These are phyloP conservation scores for Chloroclysta siterata DNA, from an alignment of 2,888 invertebrate genomes.

Conservation along the genomic window DNA sequence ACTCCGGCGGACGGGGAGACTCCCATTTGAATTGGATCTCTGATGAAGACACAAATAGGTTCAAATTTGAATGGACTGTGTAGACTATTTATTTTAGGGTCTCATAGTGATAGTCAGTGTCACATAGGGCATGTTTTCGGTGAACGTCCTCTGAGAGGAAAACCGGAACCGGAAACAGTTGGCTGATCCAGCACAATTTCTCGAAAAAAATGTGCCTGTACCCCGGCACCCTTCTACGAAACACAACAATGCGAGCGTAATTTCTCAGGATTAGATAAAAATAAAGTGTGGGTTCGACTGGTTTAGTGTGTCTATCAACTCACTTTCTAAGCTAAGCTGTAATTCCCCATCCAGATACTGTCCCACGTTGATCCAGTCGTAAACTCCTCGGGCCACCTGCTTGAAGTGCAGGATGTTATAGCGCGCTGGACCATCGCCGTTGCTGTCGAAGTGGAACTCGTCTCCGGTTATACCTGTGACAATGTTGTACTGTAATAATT, in stretches of 20 bases:
- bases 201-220: no score
- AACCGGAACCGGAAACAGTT: no score
- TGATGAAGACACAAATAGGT: constrained; percentile 52
- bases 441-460: constrained; percentile 94
- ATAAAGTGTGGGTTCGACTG: neutral
- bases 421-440: constrained; percentile 97
- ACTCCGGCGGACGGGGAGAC: constrained; percentile 90
- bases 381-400: constrained; percentile 89
- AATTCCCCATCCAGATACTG: constrained; percentile 93
- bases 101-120: no score
- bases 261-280: no score
- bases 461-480: constrained; percentile 93
- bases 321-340: constrained; percentile 91
- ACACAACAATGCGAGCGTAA: no score
- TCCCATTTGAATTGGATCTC: constrained; percentile 94
- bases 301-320: constrained; percentile 46
- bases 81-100: no score
- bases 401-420: constrained; percentile 99
- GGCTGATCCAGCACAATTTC: no score
- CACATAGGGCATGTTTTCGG: no score
- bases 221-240: no score
- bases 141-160: no score
- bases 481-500: no score
- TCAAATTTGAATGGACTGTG: neutral
- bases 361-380: constrained; percentile 94